A percentile compares a stretch with the other conserved stretches of the same genome.
These are phyloP conservation scores for Carpatolechia fugitivella DNA, from an alignment of 2,888 invertebrate species.

Conservation along the genomic window DNA sequence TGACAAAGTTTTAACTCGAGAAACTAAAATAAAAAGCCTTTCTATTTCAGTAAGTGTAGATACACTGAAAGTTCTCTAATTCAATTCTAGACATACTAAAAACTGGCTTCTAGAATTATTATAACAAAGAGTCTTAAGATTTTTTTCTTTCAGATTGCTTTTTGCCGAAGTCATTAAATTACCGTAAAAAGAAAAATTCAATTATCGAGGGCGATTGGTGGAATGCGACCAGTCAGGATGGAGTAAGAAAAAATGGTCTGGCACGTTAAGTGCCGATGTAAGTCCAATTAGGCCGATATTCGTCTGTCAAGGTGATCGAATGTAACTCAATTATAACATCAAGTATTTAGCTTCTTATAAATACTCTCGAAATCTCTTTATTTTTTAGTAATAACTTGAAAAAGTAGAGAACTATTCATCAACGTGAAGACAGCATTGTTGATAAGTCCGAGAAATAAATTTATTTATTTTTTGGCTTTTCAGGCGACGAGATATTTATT, in stretches of 20 bases:
- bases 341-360: too few species aligned
- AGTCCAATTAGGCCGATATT: background rate
- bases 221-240: background rate
- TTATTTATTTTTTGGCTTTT: too few species aligned
- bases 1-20: too few species aligned
- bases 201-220: slow-evolving; percentile 9
- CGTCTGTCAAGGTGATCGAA: background rate
- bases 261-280: background rate
- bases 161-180: slow-evolving; percentile 3
- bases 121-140: background rate
- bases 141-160: background rate
- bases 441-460: too few species aligned
- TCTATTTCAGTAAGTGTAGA: too few species aligned
- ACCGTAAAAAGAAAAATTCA: slow-evolving; percentile 17
- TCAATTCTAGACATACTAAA: background rate
- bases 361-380: too few species aligned
- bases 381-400: too few species aligned
- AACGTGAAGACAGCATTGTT: too few species aligned
- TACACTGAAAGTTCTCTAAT: background rate
- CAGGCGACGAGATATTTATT: too few species aligned
- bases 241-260: background rate
- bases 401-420: too few species aligned
- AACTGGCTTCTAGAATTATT: background rate
- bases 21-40: too few species aligned
- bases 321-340: too few species aligned